phyloP scores from a whole-genome alignment of 2,888 invertebrate genomes.

The Metallyticus violacea region DNA sequence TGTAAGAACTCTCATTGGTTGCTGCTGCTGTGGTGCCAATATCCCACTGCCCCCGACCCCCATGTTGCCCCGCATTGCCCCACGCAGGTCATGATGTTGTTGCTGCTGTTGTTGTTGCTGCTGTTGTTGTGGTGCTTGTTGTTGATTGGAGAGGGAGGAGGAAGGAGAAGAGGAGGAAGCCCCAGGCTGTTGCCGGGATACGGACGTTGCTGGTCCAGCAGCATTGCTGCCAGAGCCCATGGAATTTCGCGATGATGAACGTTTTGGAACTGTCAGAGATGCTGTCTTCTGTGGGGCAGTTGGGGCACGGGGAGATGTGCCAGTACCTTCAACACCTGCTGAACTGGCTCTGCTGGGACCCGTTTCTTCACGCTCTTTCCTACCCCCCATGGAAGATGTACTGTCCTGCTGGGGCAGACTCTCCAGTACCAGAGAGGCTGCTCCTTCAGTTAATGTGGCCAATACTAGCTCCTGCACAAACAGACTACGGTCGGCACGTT shows the following conservation, averaged over 20 bases:
- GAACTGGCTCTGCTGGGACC: constrained; percentile 22
- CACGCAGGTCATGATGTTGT: constrained; percentile 15
- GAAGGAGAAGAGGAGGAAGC: not conserved
- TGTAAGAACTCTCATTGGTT: constrained; percentile 30
- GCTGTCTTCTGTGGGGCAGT: constrained; percentile 29
- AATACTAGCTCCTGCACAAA: constrained; percentile 70
- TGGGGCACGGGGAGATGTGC: constrained; percentile 23
- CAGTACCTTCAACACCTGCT: constrained; percentile 12
- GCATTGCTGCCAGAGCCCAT: not conserved
- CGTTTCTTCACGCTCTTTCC: constrained; percentile 25
- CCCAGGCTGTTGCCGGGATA: constrained; percentile 6
- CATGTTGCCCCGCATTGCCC: constrained; percentile 1
- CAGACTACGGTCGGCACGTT: constrained; percentile 61
- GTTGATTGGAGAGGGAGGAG: not conserved
- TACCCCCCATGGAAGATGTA: constrained; percentile 13
- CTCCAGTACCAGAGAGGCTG: constrained; percentile 25
- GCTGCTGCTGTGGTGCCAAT: constrained; percentile 13
- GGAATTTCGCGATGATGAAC: constrained; percentile 17
- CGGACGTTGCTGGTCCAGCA: not conserved
- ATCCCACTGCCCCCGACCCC: constrained; percentile 11
- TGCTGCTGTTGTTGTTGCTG: not conserved
- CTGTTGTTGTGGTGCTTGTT: not conserved
- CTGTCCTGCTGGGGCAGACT: constrained; percentile 12
- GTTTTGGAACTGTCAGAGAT: constrained; percentile 11
- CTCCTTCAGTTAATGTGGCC: constrained; percentile 53